phyloP scores from a whole-genome alignment of 2,797 vertebrate species.

The Atherinosoma microstoma region DNA sequence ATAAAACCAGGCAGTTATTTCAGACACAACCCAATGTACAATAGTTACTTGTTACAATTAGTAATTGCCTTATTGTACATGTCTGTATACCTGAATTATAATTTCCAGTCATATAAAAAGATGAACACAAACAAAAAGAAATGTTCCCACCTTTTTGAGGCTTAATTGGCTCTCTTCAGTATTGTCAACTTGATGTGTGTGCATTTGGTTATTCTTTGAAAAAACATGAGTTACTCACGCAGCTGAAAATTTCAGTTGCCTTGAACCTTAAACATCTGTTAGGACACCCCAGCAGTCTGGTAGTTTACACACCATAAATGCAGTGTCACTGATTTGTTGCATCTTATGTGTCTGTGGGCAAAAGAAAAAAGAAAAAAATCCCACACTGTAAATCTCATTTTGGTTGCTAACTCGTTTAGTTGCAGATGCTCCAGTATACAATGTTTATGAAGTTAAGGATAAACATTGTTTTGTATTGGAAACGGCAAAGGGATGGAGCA shows the following conservation, averaged over 20 bases:
- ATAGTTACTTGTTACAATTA: no score
- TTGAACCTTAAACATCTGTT: background rate
- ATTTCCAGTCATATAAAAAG: background rate
- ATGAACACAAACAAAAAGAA: background rate
- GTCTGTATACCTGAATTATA: background rate
- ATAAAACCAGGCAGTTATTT: background rate
- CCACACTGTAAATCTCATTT: no score
- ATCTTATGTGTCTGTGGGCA: background rate
- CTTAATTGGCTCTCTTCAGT: background rate
- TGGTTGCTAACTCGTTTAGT: background rate
- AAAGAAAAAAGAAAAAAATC: background rate
- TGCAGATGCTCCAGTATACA: background rate
- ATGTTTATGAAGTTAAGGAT: slow-evolving; percentile 31
- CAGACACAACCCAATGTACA: background rate
- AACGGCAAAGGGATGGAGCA: slow-evolving; percentile 4
- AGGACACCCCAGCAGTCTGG: background rate
- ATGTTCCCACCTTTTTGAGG: background rate
- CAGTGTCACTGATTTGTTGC: background rate
- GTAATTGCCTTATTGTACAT: background rate
- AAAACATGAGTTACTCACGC: background rate
- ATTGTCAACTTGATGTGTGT: background rate
- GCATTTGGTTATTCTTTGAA: background rate
- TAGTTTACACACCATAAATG: background rate
- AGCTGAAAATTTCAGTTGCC: background rate
- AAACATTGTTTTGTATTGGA: slow-evolving; percentile 31